phyloP scores from a whole-genome alignment of 2,113 vertebrate species.

The Struthio camelus region DNA sequence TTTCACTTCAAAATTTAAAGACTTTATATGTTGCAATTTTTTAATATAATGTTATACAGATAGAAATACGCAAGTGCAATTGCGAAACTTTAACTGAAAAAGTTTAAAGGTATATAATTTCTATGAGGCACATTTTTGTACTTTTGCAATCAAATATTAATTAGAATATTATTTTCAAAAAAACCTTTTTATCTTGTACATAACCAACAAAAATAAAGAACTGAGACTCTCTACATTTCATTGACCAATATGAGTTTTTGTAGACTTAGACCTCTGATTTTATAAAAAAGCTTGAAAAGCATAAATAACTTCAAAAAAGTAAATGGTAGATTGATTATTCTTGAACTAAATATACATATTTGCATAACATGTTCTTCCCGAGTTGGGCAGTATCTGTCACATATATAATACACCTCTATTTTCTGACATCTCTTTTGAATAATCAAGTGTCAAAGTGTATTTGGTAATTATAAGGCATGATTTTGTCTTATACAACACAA shows the following conservation, averaged over 20 bases:
- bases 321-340: slow-evolving; percentile 11
- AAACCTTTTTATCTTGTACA: background rate
- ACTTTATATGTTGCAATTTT: background rate
- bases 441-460: background rate
- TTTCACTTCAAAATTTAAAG: background rate
- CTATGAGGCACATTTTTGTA: background rate
- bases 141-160: background rate
- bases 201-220: background rate
- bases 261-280: background rate
- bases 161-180: background rate
- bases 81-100: background rate
- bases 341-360: background rate
- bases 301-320: slow-evolving; percentile 19
- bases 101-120: background rate
- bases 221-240: background rate
- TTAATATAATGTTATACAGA: background rate
- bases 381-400: background rate
- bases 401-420: background rate
- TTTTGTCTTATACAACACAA: background rate
- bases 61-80: background rate
- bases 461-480: background rate
- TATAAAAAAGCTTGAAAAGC: background rate
- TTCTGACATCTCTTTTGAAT: background rate
- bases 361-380: background rate
- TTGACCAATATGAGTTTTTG: background rate